These are phyloP conservation scores for Caenorhabditis sinica DNA, from an alignment of 2,888 invertebrate species.

Conservation along the genomic window DNA sequence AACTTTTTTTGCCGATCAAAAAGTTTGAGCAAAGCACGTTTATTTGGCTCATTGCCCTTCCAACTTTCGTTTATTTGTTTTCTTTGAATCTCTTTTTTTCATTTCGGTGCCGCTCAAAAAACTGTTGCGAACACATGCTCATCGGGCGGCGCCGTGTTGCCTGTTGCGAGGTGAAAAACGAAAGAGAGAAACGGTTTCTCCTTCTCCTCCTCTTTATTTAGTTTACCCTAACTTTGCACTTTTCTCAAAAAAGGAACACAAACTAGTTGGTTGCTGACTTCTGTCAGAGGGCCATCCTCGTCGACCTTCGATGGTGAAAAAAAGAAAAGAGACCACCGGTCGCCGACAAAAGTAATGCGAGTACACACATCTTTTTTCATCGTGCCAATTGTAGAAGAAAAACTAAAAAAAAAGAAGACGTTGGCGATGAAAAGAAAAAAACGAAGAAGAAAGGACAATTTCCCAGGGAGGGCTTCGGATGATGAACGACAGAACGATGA, in stretches of 20 bases:
- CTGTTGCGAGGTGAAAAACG: too few species aligned
- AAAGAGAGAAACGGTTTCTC: slow-evolving; percentile 12
- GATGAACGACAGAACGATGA: slow-evolving; percentile 48
- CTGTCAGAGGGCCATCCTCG: slow-evolving; percentile 26
- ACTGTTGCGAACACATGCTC: slow-evolving; percentile 58
- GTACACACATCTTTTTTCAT: slow-evolving; percentile 26
- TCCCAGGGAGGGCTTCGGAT: slow-evolving; percentile 55
- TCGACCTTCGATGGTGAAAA: slow-evolving; percentile 43
- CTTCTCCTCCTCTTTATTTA: neutral
- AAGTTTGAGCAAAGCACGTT: slow-evolving; percentile 22
- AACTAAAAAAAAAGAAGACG: slow-evolving; percentile 28
- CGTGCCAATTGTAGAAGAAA: slow-evolving; percentile 23
- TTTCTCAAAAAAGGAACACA: slow-evolving; percentile 49
- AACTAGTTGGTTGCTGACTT: slow-evolving; percentile 40
- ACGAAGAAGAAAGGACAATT: slow-evolving; percentile 42
- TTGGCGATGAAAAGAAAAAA: slow-evolving; percentile 7
- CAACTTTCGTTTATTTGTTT: slow-evolving; percentile 15
- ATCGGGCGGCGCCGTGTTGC: slow-evolving; percentile 7
- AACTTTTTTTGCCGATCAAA: slow-evolving; percentile 16
- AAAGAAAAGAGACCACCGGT: slow-evolving; percentile 23
- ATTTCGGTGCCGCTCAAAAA: slow-evolving; percentile 33
- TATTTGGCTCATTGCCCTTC: slow-evolving; percentile 4
- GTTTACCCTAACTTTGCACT: slow-evolving; percentile 47
- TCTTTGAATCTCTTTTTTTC: slow-evolving; percentile 5
- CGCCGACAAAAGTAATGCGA: slow-evolving; percentile 44